Conservation (phyloP, 2,113 vertebrate species). For the Percina caprodes region DNA sequence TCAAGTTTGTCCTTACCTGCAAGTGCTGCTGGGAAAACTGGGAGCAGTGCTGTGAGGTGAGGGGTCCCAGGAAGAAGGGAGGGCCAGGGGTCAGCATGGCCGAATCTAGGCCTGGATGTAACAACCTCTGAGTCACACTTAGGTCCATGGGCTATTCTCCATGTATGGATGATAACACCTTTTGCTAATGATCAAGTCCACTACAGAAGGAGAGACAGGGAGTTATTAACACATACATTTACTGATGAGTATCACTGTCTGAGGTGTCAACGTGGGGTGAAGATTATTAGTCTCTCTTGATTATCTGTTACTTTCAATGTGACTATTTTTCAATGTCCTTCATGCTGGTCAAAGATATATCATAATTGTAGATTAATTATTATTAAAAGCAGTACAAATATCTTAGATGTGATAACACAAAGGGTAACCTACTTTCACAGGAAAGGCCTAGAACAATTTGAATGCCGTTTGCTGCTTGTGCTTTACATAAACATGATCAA, state of each 20-base stretch:
- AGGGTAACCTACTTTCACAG: background rate
- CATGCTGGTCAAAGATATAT: background rate
- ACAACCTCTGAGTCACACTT: constrained; percentile 87
- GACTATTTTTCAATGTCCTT: background rate
- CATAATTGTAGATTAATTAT: background rate
- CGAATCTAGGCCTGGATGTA: constrained; percentile 81
- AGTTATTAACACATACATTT: background rate
- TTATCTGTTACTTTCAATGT: background rate
- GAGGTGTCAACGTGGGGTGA: background rate
- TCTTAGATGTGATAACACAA: constrained; percentile 11
- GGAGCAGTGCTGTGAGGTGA: constrained; percentile 80
- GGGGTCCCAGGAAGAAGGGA: constrained; percentile 83
- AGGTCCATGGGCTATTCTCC: constrained; percentile 90
- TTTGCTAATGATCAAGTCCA: constrained; percentile 64
- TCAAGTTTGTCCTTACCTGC: constrained; percentile 73
- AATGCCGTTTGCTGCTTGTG: background rate
- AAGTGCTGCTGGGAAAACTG: constrained; percentile 80
- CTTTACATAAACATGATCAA: constrained; percentile 33
- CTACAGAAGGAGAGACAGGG: constrained; percentile 39
- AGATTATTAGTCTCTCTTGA: background rate
- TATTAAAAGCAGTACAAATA: background rate
- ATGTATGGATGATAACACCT: constrained; percentile 11
- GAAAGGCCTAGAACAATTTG: background rate
- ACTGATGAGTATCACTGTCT: background rate
- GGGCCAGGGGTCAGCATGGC: constrained; percentile 86